A percentile compares a stretch with the other conserved stretches of the same genome.
phyloP scores from a whole-genome alignment of 2,113 vertebrate species.

The Datnioides undecimradiatus region DNA sequence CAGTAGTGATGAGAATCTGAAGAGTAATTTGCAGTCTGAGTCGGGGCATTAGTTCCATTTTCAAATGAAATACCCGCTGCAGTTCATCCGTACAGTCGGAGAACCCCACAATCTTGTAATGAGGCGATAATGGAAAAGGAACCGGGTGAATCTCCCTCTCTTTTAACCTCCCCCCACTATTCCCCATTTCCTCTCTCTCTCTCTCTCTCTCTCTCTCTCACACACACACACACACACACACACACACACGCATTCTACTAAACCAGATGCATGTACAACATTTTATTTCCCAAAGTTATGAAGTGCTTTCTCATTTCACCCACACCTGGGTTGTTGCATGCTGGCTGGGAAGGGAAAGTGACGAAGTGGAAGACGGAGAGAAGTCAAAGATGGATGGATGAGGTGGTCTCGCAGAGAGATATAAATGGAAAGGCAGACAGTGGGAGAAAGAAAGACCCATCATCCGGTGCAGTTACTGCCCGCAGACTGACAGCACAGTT shows the following conservation, averaged over 20 bases:
- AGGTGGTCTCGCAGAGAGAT: constrained; percentile 53
- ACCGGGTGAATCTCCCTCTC: constrained; percentile 44
- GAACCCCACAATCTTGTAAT: constrained; percentile 62
- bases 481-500: constrained; percentile 54
- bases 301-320: constrained; percentile 40
- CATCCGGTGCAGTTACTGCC: constrained; percentile 59
- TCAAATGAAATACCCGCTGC: constrained; percentile 64
- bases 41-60: constrained; percentile 68
- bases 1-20: constrained; percentile 60
- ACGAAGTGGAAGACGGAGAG: constrained; percentile 42
- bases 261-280: background rate
- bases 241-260: background rate
- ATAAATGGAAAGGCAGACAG: constrained; percentile 72
- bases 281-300: constrained; percentile 36
- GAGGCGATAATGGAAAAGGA: constrained; percentile 69
- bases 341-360: constrained; percentile 45
- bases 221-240: no score
- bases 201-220: no score
- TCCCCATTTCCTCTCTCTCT: background rate
- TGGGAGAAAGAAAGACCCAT: constrained; percentile 68
- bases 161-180: constrained; percentile 13
- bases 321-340: background rate
- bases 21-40: constrained; percentile 67
- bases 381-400: constrained; percentile 70
- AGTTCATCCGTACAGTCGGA: constrained; percentile 55